phyloP scores from a whole-genome alignment of 2,888 invertebrate genomes.

The Sphinx pinastri region DNA sequence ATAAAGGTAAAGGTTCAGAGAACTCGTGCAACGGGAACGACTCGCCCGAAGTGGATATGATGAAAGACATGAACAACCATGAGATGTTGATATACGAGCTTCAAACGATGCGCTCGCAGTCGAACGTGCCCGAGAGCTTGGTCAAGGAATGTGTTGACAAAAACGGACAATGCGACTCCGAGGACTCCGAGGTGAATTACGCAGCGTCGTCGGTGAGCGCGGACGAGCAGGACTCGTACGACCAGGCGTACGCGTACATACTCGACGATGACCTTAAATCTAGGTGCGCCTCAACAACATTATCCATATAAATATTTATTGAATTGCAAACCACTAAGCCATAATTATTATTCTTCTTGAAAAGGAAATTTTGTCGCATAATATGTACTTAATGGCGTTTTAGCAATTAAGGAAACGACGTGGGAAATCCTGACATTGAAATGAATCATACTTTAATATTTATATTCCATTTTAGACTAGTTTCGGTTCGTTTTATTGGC shows the following conservation, averaged over 20 bases:
- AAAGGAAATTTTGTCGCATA: background rate
- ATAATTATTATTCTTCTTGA: background rate
- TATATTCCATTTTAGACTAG: background rate
- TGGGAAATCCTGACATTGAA: slow-evolving; percentile 8
- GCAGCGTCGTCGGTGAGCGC: slow-evolving; percentile 71
- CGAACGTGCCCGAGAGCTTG: slow-evolving; percentile 64
- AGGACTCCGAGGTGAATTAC: slow-evolving; percentile 72
- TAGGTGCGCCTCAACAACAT: slow-evolving; percentile 57
- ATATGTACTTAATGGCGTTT: background rate
- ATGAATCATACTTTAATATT: background rate
- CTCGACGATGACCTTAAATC: slow-evolving; percentile 78
- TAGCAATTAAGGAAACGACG: background rate
- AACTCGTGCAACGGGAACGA: slow-evolving; percentile 60
- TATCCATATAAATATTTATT: background rate
- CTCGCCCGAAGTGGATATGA: slow-evolving; percentile 61
- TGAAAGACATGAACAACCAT: slow-evolving; percentile 85
- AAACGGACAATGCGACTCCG: slow-evolving; percentile 70
- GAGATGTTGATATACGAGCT: slow-evolving; percentile 89
- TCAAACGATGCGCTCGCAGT: slow-evolving; percentile 85
- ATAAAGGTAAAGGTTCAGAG: slow-evolving; percentile 73
- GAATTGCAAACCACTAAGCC: background rate
- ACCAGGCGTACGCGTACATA: slow-evolving; percentile 77
- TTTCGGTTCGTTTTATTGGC: no score
- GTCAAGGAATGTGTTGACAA: slow-evolving; percentile 56
- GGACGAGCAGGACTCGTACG: slow-evolving; percentile 53